Conservation (phyloP, 2,113 vertebrate species). For the Cryptomyrus ogoouensis region DNA sequence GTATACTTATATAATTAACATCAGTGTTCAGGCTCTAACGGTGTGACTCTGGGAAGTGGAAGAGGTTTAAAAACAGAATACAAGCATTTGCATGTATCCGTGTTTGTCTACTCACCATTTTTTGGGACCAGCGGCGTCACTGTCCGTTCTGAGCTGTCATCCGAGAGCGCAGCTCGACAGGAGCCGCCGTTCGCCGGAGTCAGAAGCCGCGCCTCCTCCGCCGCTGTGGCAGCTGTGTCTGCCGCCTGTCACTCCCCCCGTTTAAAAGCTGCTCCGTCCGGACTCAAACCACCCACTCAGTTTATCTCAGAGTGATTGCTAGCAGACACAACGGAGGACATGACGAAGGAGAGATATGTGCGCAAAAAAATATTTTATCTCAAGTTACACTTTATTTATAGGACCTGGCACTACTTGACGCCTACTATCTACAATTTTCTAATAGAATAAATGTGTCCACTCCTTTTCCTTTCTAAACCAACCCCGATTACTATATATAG, state of each 20-base stretch:
- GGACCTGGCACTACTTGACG: background rate
- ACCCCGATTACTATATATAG: background rate
- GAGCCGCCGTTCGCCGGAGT: background rate
- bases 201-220: background rate
- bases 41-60: background rate
- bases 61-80: background rate
- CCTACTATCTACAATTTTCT: background rate
- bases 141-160: conserved; percentile 23
- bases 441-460: background rate
- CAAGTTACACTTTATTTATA: background rate
- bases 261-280: background rate
- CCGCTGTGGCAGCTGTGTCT: background rate
- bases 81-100: background rate
- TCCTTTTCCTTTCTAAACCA: background rate
- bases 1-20: background rate
- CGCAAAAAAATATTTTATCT: background rate
- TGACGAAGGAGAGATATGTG: conserved; percentile 9
- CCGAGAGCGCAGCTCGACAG: conserved; percentile 10
- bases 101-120: conserved; percentile 47
- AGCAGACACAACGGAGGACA: conserved; percentile 11
- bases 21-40: background rate
- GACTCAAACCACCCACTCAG: background rate
- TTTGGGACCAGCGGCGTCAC: background rate
- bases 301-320: background rate
- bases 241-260: background rate